Percentiles rank a stretch among this genome's conserved stretches.
Evolutionary conservation across 2,797 vertebrate genomes (phyloP).

Genomic region (Cygnus olor): DNA sequence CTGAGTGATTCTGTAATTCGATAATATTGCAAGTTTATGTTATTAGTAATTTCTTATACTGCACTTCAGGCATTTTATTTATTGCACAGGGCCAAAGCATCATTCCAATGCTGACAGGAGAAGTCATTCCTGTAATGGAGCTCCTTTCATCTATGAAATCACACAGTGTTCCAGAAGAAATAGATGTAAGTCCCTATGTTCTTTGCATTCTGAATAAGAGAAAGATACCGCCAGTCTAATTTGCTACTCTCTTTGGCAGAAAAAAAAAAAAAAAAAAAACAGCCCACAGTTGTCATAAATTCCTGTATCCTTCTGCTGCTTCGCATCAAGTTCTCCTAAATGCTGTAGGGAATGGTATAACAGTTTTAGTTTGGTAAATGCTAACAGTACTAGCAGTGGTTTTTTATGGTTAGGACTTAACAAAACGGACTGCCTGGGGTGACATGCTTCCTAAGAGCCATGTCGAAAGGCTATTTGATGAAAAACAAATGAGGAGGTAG

Average conservation of each 20-base stretch:
- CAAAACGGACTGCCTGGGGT: neutral
- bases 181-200: slow-evolving; percentile 85
- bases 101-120: slow-evolving; percentile 92
- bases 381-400: neutral
- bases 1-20: no score
- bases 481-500: neutral
- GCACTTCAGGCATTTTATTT: slow-evolving; percentile 25
- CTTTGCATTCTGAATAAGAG: neutral
- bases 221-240: neutral
- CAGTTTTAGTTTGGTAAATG: neutral
- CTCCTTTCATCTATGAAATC: slow-evolving; percentile 97
- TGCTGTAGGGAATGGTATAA: neutral
- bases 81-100: slow-evolving; percentile 90
- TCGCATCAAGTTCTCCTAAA: neutral
- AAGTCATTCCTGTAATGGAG: slow-evolving; percentile 96
- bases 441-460: rapidly evolving
- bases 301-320: neutral
- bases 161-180: slow-evolving; percentile 92
- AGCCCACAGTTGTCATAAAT: neutral
- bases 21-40: neutral
- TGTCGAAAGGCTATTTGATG: neutral
- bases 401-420: neutral
- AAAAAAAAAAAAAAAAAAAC: neutral
- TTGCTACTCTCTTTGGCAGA: neutral
- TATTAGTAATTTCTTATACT: neutral